Evolutionary conservation across 2,113 vertebrate species (phyloP), one percentile per base, ranked within the genome.

Genomic region (Acanthochromis polyacanthus): DNA sequence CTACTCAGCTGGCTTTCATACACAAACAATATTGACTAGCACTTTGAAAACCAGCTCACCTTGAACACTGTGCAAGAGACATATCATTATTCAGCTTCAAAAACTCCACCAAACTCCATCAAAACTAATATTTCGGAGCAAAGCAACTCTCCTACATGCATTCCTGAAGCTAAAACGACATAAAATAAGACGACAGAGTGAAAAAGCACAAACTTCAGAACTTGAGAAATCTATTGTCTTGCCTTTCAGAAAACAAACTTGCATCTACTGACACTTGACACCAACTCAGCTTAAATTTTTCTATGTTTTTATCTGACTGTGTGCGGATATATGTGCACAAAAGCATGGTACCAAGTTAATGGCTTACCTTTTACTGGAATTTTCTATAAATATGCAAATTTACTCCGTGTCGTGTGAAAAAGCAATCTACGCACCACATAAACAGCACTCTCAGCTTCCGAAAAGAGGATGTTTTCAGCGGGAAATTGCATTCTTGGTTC

Each of bases 311-410:
- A 72, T 82, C 62, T 65, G 16, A 63, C 38, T 55, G 46, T 51
- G 48, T 32, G 16, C 58, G 20, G 12, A 23, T 30, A 53, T 70
- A 12, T 25, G 15, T 61, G 56, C 48, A 60, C 50, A 71, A 65
- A 11, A 71, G 56, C 72, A 78, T 50, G 65, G 59, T 0, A 10
- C 28, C 53, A 66, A 85, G 82, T 85, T 93, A 89, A 93, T 89
- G 69, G 65, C 67, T 68, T 75, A 91, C 81, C 84, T 90, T 91
- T 86, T 73, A 73, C 79, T 75, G 69, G 71, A 82, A 82, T 87
- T 80, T 90, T 81, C 87, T 72, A 92, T 93, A 90, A 90, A 92
- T 87, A 93, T 93, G 89, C 77, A 89, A 91, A 93, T 92, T 3
- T 23, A 48, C 59, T 74, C 57, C 46, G 70, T 45, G 77, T 63